Conservation (phyloP, 2,888 invertebrate species). For the Caenorhabditis macrosperma region DNA sequence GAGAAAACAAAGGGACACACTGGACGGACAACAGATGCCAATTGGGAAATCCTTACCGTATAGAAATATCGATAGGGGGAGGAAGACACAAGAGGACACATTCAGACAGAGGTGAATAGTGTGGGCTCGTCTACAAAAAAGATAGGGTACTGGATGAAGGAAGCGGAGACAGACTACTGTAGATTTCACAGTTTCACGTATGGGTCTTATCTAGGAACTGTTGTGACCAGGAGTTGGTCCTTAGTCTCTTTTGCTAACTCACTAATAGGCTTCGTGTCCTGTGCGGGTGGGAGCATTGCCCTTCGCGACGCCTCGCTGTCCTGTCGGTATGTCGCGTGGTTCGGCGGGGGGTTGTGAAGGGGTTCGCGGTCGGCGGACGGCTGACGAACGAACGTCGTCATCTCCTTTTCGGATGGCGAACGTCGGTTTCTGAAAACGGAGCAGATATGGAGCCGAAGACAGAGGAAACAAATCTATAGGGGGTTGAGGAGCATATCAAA, state of each 20-base stretch:
- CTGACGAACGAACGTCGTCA: conserved; percentile 23
- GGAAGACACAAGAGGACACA: conserved; percentile 14
- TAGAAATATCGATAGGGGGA: conserved; percentile 5
- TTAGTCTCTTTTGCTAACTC: conserved; percentile 17
- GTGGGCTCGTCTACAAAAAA: conserved; percentile 29
- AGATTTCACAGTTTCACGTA: too few species aligned
- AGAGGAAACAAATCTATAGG: too few species aligned
- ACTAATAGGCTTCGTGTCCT: conserved; percentile 61
- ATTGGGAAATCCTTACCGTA: conserved; percentile 13
- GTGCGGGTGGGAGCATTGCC: conserved; percentile 58
- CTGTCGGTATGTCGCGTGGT: conserved; percentile 35
- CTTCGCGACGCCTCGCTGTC: conserved; percentile 38
- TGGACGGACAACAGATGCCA: conserved; percentile 5
- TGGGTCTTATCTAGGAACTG: too few species aligned
- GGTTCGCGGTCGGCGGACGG: conserved; percentile 41
- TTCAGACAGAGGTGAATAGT: conserved; percentile 50
- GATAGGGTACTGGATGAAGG: background rate
- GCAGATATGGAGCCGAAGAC: background rate
- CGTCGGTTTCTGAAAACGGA: conserved; percentile 33
- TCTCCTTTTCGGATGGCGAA: conserved; percentile 39
- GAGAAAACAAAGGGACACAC: background rate
- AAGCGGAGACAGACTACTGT: too few species aligned
- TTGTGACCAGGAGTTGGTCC: too few species aligned
- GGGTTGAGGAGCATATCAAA: too few species aligned
- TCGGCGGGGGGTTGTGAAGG: conserved; percentile 4